Evolutionary conservation across 1,140 invertebrate species (phyloP), one percentile per base, ranked within the genome.

Genomic region (Adoxophyes honmai): DNA sequence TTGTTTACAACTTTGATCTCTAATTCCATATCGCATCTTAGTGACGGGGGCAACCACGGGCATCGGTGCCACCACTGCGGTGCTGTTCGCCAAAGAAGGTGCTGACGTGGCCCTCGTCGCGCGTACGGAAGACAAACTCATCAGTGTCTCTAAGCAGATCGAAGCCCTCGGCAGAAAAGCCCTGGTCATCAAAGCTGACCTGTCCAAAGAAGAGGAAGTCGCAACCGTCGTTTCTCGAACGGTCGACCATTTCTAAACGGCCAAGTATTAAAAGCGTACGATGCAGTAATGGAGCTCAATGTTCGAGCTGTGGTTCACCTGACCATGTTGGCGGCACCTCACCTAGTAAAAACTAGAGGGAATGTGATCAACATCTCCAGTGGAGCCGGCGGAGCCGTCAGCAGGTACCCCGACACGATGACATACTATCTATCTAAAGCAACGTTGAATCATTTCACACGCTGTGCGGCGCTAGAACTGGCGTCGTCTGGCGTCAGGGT

Each of bases 11-110:
- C n/a, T n/a, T n/a, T n/a, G n/a, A n/a, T n/a, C n/a, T n/a, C n/a
- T n/a, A n/a, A n/a, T n/a, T n/a, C n/a, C n/a, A n/a, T n/a, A n/a
- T n/a, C n/a, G n/a, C n/a, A n/a, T n/a, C 0, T 69, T 94, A n/a
- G 91, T 94, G 52, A 94, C 93, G 1, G 96, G 96, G 44, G 95
- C 95, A 0, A 96, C 95, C 76, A 95, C 94, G 15, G 96, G 96
- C 4, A 97, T 97, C 63, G 96, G 96, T 37, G 92, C 93, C 14
- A 93, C 92, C 1, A 93, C 94, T 10, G 95, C 95, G 0, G 66
- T 94, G 38, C 87, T 93, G n/a, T n/a, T n/a, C n/a, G n/a, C n/a
- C n/a, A n/a, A n/a, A n/a, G n/a, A n/a, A n/a, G n/a, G n/a, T n/a
- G 95, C 94, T 0, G 88, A 67, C 0, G 74, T 96, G 1, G 89